A percentile compares a stretch with the other conserved stretches of the same genome.
Conservation (phyloP, 2,113 vertebrate species). For the Pteropus alecto region DNA sequence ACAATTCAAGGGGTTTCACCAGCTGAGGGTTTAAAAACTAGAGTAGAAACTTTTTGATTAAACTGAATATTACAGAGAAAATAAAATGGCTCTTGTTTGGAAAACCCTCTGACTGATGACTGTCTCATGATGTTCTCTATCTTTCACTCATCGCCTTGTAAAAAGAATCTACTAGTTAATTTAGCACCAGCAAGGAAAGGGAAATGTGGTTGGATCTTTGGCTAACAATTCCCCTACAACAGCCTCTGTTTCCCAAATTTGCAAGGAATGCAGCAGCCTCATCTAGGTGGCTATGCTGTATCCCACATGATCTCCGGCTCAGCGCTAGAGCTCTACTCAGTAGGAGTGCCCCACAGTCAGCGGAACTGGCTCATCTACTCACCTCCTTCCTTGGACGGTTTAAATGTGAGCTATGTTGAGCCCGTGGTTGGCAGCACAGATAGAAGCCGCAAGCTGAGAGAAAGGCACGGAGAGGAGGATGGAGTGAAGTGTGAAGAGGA, state of each 20-base stretch:
- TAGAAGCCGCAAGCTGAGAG: not conserved
- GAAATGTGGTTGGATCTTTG: not conserved
- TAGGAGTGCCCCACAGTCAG: not conserved
- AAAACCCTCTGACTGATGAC: not conserved
- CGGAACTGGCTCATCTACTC: not conserved
- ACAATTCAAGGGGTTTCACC: not conserved
- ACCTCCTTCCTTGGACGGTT: not conserved
- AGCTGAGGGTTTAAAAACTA: not conserved
- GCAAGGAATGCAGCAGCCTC: not conserved
- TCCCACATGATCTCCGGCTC: not conserved
- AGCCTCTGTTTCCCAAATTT: not conserved
- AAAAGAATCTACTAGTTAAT: not conserved
- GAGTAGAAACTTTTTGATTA: not conserved
- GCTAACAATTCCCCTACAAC: not conserved
- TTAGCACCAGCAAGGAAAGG: not conserved
- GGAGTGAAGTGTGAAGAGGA: not conserved
- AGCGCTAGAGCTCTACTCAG: not conserved
- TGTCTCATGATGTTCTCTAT: not conserved
- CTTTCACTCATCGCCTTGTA: not conserved
- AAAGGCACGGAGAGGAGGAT: not conserved
- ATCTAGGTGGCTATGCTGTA: fast-evolving
- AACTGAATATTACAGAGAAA: not conserved
- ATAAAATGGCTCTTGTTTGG: not conserved
- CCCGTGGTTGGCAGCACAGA: not conserved
- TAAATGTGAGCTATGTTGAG: no score